Evolutionary conservation across 2,113 vertebrate species (phyloP).

Genomic region (Desmodus rotundus): DNA sequence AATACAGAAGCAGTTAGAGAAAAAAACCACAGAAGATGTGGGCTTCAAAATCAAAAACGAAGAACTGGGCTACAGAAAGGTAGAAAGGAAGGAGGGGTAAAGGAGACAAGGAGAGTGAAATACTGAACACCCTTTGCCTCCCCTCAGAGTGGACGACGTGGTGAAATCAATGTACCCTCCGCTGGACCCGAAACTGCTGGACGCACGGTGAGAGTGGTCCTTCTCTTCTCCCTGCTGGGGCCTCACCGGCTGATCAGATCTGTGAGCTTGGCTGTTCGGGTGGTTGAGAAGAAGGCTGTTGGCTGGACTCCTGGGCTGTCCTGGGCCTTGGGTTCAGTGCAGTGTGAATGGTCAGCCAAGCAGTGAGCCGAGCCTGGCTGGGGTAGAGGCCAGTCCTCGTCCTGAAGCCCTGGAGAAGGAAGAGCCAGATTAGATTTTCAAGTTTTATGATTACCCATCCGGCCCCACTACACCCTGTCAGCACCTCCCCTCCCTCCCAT

Average conservation of each 20-base stretch:
- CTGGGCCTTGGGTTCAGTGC: not conserved
- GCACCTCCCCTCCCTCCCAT: not conserved
- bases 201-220: constrained; percentile 83
- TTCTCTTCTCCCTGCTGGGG: rapidly evolving
- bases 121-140: not conserved
- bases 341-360: not conserved
- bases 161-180: constrained; percentile 97
- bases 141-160: constrained; percentile 92
- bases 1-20: not conserved
- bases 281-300: not conserved
- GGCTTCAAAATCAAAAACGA: not conserved
- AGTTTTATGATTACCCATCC: not conserved
- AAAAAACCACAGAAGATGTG: not conserved
- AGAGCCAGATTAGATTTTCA: not conserved
- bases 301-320: not conserved
- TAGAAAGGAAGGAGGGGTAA: not conserved
- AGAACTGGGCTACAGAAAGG: not conserved
- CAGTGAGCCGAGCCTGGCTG: not conserved
- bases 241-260: not conserved
- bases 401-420: not conserved
- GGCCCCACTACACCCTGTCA: not conserved
- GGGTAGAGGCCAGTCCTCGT: not conserved
- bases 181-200: constrained; percentile 94
- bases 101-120: not conserved
- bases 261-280: not conserved